Evolutionary conservation across 2,888 invertebrate species (phyloP).

Genomic region (Bellardia pandia): DNA sequence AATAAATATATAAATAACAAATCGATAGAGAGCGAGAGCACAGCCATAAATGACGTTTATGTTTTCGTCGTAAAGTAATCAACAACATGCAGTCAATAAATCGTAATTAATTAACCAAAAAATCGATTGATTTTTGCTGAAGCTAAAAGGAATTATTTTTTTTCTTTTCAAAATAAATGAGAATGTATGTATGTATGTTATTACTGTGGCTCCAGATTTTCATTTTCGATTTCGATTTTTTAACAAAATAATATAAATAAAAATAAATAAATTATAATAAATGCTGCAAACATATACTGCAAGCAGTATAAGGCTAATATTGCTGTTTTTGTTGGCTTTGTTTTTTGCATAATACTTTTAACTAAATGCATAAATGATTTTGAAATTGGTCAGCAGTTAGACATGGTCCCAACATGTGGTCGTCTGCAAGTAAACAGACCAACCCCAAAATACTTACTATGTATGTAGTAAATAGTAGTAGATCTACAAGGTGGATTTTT

Average conservation of each 20-base stretch:
- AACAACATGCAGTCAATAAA: slow-evolving; percentile 83
- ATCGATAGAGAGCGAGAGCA: slow-evolving; percentile 30
- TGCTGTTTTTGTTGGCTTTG: slow-evolving; percentile 11
- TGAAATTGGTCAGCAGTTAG: slow-evolving; percentile 71
- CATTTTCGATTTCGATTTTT: slow-evolving; percentile 47
- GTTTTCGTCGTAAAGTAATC: slow-evolving; percentile 77
- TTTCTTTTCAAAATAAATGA: slow-evolving; percentile 10
- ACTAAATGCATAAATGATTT: slow-evolving; percentile 72
- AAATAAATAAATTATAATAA: slow-evolving; percentile 49
- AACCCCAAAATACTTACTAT: slow-evolving; percentile 56
- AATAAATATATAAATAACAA: slow-evolving; percentile 56
- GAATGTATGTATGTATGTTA: background rate
- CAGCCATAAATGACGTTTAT: slow-evolving; percentile 65
- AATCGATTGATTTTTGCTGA: slow-evolving; percentile 65
- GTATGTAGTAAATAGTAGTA: slow-evolving; percentile 22
- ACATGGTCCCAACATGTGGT: slow-evolving; percentile 73
- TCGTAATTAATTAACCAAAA: slow-evolving; percentile 83
- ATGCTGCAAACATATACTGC: background rate
- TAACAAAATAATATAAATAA: slow-evolving; percentile 53
- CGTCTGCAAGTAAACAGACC: slow-evolving; percentile 71
- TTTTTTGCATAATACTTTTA: slow-evolving; percentile 63
- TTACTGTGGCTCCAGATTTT: slow-evolving; percentile 38
- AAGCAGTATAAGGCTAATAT: slow-evolving; percentile 9
- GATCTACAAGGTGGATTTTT: slow-evolving; percentile 63
- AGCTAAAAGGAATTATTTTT: slow-evolving; percentile 46